Evolutionary conservation across 2,113 vertebrate genomes (phyloP).

Genomic region (Bufo gargarizans): DNA sequence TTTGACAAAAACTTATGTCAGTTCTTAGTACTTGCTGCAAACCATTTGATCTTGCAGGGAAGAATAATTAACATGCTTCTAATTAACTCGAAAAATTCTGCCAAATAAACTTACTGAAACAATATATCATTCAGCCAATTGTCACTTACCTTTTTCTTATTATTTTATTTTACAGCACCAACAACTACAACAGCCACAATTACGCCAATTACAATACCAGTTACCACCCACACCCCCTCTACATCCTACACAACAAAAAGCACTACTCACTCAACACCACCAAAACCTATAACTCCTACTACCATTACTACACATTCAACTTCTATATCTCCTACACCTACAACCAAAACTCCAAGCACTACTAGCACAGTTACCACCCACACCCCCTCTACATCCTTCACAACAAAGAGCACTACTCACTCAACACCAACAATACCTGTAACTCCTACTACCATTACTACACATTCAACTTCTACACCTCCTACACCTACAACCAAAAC

Average conservation of each 20-base stretch:
- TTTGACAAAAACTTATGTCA: too few relatives aligned
- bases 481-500: accelerated
- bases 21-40: too few relatives aligned
- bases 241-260: too few relatives aligned
- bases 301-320: neutral
- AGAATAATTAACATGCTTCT: too few relatives aligned
- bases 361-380: neutral
- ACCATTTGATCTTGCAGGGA: too few relatives aligned
- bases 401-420: neutral
- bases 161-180: neutral
- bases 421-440: neutral
- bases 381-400: neutral
- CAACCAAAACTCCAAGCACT: neutral
- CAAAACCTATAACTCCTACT: neutral
- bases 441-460: neutral
- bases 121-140: too few relatives aligned
- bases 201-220: neutral
- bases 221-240: neutral
- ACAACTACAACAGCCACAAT: neutral
- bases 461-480: neutral
- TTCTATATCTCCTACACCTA: neutral
- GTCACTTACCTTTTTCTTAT: too few relatives aligned
- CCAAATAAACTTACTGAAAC: too few relatives aligned
- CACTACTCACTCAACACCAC: neutral
- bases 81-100: too few relatives aligned